Conservation (phyloP, 1,140 invertebrate genomes). For the Drosophila prosaltans region DNA sequence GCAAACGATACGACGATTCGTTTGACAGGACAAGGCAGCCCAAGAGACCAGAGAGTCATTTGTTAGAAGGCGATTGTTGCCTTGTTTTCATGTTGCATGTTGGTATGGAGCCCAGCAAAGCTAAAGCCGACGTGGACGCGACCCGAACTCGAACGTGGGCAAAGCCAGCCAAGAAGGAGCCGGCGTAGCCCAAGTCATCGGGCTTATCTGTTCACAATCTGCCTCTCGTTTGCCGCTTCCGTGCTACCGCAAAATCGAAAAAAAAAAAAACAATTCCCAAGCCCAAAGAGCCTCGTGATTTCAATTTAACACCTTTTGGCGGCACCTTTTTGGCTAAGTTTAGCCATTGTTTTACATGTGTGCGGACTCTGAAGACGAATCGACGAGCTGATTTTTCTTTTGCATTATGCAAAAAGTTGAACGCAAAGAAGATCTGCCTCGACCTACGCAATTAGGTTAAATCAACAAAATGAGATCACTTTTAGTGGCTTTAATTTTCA, state of each 20-base stretch:
- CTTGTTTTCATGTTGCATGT: constrained; percentile 36
- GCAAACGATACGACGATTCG: too few species aligned
- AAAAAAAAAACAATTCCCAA: constrained; percentile 70
- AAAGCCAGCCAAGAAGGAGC: constrained; percentile 51
- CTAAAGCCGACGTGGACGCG: constrained; percentile 52
- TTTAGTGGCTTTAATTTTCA: constrained; percentile 75
- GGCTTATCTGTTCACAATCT: constrained; percentile 76
- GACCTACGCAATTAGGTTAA: constrained; percentile 71
- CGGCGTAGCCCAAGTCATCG: constrained; percentile 40
- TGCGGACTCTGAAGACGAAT: constrained; percentile 22
- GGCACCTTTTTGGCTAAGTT: constrained; percentile 63
- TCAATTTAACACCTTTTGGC: constrained; percentile 82
- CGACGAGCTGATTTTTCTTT: neutral
- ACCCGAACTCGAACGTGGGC: constrained; percentile 7
- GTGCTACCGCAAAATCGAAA: constrained; percentile 35
- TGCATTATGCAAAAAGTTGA: constrained; percentile 53
- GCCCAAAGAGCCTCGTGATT: constrained; percentile 74
- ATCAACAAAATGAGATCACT: constrained; percentile 74
- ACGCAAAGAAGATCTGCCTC: neutral
- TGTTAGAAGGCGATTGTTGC: constrained; percentile 82
- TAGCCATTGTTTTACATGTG: constrained; percentile 58
- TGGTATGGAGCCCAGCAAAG: constrained; percentile 60
- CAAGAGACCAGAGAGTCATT: constrained; percentile 78
- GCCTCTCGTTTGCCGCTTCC: constrained; percentile 62
- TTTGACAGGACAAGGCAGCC: constrained; percentile 71